These are phyloP conservation scores for Trissonchulus sp. DNA, from an alignment of 2,888 invertebrate species.

Conservation along the genomic window DNA sequence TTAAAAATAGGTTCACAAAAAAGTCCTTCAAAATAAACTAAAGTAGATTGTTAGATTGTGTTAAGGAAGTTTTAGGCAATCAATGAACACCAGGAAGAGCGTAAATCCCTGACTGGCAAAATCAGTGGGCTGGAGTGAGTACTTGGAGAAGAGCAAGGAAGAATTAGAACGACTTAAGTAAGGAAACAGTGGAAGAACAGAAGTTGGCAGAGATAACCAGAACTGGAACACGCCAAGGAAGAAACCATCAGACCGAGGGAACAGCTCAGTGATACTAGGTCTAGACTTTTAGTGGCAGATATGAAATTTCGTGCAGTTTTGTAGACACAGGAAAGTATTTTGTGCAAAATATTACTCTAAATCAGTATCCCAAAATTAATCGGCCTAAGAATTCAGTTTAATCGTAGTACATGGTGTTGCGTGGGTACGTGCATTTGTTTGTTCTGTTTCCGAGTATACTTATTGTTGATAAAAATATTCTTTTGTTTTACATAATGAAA, in stretches of 20 bases:
- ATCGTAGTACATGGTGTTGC: too few relatives aligned
- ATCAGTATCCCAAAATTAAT: too few relatives aligned
- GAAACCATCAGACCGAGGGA: constrained; percentile 20
- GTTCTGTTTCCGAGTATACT: too few relatives aligned
- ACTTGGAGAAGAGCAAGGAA: constrained; percentile 18
- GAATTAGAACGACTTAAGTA: constrained; percentile 13
- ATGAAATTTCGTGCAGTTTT: background rate
- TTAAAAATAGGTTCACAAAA: too few relatives aligned
- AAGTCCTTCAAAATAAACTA: too few relatives aligned
- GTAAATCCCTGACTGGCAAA: constrained; percentile 19
- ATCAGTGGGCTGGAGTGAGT: constrained; percentile 11
- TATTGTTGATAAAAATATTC: too few relatives aligned
- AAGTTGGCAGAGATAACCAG: background rate
- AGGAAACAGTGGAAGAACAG: constrained; percentile 13
- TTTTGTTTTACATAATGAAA: too few relatives aligned
- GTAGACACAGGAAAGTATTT: too few relatives aligned
- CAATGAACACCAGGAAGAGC: constrained; percentile 27
- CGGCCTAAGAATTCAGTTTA: too few relatives aligned
- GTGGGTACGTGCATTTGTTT: too few relatives aligned
- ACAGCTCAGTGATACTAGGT: constrained; percentile 12
- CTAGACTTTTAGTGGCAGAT: background rate
- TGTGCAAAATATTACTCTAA: too few relatives aligned
- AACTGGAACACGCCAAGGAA: constrained; percentile 22
- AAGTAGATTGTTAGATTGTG: too few relatives aligned
- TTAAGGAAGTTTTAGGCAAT: constrained; percentile 22